Evolutionary conservation across 2,888 invertebrate species (phyloP).

Genomic region (Nephrocerus scutellatus): DNA sequence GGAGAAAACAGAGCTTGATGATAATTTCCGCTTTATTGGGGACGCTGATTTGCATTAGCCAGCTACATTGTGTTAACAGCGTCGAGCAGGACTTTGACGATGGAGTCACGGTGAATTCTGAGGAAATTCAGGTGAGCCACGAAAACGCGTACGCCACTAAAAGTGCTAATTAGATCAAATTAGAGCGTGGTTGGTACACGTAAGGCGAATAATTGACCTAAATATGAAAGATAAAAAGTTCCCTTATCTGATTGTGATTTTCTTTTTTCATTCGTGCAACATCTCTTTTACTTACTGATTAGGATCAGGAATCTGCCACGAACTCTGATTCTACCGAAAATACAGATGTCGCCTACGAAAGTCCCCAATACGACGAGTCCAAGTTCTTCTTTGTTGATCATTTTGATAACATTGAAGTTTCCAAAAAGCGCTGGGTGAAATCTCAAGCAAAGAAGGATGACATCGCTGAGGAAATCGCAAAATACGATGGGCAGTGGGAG

Average conservation of each 20-base stretch:
- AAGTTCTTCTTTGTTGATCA: conserved; percentile 73
- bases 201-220: no score
- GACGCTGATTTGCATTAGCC: no score
- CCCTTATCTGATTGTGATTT: no score
- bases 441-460: conserved; percentile 89
- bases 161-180: no score
- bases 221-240: no score
- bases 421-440: conserved; percentile 73
- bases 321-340: conserved; percentile 18
- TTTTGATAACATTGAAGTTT: conserved; percentile 70
- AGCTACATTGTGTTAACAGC: conserved; percentile 13
- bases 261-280: no score
- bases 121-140: conserved; percentile 18
- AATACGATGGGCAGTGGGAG: conserved; percentile 82
- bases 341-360: conserved; percentile 52
- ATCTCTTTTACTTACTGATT: no score
- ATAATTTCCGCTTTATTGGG: no score
- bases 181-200: no score
- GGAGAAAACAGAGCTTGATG: no score
- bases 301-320: conserved; percentile 27
- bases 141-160: no score
- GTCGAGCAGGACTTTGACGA: conserved; percentile 18
- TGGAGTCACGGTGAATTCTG: conserved; percentile 17
- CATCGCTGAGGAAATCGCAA: conserved; percentile 80
- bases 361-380: conserved; percentile 59